These are phyloP conservation scores for Perognathus longimembris DNA, from an alignment of 2,113 vertebrate genomes.

Conservation along the genomic window DNA sequence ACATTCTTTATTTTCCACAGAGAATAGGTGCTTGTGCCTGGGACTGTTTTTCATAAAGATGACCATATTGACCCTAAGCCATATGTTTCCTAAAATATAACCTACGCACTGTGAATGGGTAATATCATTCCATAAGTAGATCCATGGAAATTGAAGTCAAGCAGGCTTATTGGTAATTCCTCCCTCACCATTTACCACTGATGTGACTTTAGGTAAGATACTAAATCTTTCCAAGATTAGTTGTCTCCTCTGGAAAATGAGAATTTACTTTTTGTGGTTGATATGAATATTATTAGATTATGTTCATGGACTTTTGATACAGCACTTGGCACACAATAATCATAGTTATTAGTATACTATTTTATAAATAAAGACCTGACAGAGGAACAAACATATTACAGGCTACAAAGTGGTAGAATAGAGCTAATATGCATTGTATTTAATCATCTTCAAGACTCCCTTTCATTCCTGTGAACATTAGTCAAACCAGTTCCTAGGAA, in stretches of 20 bases:
- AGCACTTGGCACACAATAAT: background rate
- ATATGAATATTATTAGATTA: background rate
- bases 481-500: background rate
- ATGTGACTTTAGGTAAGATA: background rate
- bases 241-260: background rate
- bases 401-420: background rate
- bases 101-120: background rate
- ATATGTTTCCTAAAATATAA: background rate
- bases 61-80: background rate
- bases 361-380: conserved; percentile 21
- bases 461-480: background rate
- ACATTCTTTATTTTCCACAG: background rate
- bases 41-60: background rate
- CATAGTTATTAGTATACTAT: background rate
- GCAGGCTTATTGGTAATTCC: background rate
- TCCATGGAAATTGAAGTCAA: background rate
- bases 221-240: background rate
- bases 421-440: background rate
- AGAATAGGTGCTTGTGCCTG: background rate
- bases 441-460: background rate
- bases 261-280: background rate
- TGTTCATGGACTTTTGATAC: background rate
- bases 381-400: background rate
- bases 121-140: background rate
- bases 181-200: background rate